These are phyloP conservation scores for Colletes gigas DNA, from an alignment of 1,140 invertebrate genomes.

Conservation along the genomic window DNA sequence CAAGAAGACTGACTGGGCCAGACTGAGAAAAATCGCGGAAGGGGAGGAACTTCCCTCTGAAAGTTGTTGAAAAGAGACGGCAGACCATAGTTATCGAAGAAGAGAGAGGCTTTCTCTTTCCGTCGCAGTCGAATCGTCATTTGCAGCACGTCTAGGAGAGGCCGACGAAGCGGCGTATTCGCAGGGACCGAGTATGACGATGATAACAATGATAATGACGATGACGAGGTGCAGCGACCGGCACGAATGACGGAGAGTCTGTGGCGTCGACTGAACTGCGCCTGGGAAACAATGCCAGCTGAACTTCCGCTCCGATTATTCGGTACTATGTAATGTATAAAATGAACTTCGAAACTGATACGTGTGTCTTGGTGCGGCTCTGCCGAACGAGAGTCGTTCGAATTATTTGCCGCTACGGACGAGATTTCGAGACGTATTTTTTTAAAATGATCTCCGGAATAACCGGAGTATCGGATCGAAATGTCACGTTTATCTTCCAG, in stretches of 20 bases:
- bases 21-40: background rate
- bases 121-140: conserved; percentile 61
- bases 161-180: conserved; percentile 18
- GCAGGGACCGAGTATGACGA: conserved; percentile 20
- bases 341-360: conserved; percentile 40
- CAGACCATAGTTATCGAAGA: background rate
- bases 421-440: too few species aligned
- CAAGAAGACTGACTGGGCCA: background rate
- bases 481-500: too few species aligned
- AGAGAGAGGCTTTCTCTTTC: background rate
- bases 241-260: conserved; percentile 42
- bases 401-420: background rate
- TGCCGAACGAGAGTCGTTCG: background rate
- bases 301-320: conserved; percentile 60
- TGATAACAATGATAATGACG: conserved; percentile 55
- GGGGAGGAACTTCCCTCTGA: background rate
- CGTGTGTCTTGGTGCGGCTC: background rate
- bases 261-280: conserved; percentile 24
- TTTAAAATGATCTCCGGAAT: too few species aligned
- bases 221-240: conserved; percentile 47
- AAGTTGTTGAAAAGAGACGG: conserved; percentile 1
- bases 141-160: conserved; percentile 61
- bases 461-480: too few species aligned
- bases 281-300: conserved; percentile 46
- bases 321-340: conserved; percentile 27